Conservation (phyloP, 1,140 invertebrate species). For the Mylabris phalerata region DNA sequence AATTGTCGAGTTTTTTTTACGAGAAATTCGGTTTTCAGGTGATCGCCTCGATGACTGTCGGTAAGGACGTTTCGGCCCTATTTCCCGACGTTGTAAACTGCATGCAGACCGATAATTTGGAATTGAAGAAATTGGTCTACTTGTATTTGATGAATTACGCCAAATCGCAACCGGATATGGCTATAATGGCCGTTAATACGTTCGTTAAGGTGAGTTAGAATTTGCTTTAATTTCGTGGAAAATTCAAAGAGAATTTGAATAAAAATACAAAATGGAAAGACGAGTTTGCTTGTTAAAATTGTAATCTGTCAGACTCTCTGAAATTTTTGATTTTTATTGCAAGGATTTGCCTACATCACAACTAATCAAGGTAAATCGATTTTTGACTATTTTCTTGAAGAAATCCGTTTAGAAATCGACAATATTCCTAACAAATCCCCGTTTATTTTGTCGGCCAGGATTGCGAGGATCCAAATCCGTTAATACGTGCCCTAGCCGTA, state of each 20-base stretch:
- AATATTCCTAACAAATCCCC: neutral
- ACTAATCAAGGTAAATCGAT: constrained; percentile 49
- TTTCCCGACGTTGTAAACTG: constrained; percentile 99
- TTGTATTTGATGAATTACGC: constrained; percentile 99
- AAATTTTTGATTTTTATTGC: constrained; percentile 22
- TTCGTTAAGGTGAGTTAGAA: constrained; percentile 86
- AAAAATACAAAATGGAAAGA: neutral
- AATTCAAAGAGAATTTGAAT: neutral
- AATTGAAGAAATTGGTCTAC: constrained; percentile 98
- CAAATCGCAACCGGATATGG: constrained; percentile 99
- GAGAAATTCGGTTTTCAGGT: constrained; percentile 53
- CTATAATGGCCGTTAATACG: constrained; percentile 99
- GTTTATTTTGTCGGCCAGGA: constrained; percentile 56
- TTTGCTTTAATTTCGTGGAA: neutral
- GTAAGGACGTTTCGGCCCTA: constrained; percentile 90
- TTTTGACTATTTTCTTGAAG: neutral
- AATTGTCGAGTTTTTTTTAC: too few relatives aligned
- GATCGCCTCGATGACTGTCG: constrained; percentile 99
- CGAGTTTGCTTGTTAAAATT: constrained; percentile 11
- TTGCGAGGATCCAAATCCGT: constrained; percentile 98
- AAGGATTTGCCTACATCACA: constrained; percentile 53
- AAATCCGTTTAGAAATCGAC: neutral
- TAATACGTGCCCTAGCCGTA: constrained; percentile 97
- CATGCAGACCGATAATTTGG: constrained; percentile 99
- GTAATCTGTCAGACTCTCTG: neutral